Evolutionary conservation across 2,113 vertebrate species (phyloP).

Genomic region (Thamnophis sirtalis): DNA sequence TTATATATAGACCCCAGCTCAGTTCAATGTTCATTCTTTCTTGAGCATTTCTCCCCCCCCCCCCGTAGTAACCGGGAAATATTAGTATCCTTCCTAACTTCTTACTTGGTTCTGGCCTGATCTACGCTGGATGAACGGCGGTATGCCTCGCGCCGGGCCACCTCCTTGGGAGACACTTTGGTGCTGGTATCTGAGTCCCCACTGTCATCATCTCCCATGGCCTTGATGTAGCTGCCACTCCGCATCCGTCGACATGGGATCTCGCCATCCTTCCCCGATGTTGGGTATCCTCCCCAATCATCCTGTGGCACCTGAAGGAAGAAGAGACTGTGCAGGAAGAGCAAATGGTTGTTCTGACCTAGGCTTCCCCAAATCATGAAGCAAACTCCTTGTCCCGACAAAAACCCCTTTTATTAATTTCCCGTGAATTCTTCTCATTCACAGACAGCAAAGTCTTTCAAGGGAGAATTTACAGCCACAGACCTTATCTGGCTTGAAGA

Average conservation of each 20-base stretch:
- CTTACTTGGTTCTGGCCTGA: conserved; percentile 86
- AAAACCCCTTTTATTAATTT: too few relatives aligned
- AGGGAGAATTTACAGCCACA: too few relatives aligned
- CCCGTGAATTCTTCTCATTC: too few relatives aligned
- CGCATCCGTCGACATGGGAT: conserved; percentile 97
- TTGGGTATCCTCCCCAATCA: conserved; percentile 88
- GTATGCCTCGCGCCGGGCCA: conserved; percentile 85
- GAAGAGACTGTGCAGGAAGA: conserved; percentile 18
- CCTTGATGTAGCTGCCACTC: conserved; percentile 98
- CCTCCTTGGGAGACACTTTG: conserved; percentile 85
- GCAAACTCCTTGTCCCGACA: too few relatives aligned
- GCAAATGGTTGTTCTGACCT: neutral
- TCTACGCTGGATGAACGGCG: conserved; percentile 93
- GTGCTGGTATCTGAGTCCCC: conserved; percentile 89
- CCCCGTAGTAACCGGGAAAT: neutral
- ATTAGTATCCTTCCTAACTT: neutral
- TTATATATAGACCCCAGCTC: neutral
- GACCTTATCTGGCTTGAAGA: too few relatives aligned
- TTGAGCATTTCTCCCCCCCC: too few relatives aligned
- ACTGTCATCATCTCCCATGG: conserved; percentile 97
- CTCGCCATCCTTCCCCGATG: conserved; percentile 81
- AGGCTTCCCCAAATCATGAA: too few relatives aligned
- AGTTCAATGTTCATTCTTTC: neutral
- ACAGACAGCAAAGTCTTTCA: too few relatives aligned
- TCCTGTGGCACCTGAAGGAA: conserved; percentile 87